phyloP scores from a whole-genome alignment of 2,113 vertebrate species.

The Himantopus leucocephalus region DNA sequence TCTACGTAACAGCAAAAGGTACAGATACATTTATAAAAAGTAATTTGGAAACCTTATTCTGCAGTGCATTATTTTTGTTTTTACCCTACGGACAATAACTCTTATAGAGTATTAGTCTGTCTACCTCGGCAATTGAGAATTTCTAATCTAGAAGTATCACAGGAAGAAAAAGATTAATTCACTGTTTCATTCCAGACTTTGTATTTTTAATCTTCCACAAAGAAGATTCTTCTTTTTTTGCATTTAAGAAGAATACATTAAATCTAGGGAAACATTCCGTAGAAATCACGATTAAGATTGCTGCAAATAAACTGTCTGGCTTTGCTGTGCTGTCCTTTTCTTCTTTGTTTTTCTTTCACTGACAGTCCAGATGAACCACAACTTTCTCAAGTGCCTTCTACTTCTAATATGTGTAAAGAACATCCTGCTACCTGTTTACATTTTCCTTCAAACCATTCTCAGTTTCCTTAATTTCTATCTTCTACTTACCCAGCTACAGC shows the following conservation, averaged over 20 bases:
- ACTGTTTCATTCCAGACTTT: not conserved
- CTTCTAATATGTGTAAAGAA: not conserved
- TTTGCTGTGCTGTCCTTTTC: not conserved
- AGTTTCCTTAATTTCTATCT: not conserved
- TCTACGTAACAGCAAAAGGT: not conserved
- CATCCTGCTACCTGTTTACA: not conserved
- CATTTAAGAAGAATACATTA: not conserved
- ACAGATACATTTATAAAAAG: not conserved
- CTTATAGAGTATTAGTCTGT: not conserved
- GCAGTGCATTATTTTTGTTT: not conserved
- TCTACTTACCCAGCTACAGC: not conserved
- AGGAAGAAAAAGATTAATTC: not conserved
- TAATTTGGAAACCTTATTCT: not conserved
- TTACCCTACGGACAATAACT: not conserved
- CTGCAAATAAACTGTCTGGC: not conserved
- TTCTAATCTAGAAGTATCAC: not conserved
- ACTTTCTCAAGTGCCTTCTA: not conserved
- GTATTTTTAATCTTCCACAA: not conserved
- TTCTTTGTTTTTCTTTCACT: not conserved
- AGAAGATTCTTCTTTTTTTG: not conserved
- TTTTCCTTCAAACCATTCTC: not conserved
- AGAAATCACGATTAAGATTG: not conserved
- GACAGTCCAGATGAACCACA: not conserved
- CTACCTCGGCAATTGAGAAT: not conserved
- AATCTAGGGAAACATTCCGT: not conserved